These are phyloP conservation scores for Pygoscelis antarcticus DNA, from an alignment of 2,113 vertebrate genomes.

Conservation along the genomic window DNA sequence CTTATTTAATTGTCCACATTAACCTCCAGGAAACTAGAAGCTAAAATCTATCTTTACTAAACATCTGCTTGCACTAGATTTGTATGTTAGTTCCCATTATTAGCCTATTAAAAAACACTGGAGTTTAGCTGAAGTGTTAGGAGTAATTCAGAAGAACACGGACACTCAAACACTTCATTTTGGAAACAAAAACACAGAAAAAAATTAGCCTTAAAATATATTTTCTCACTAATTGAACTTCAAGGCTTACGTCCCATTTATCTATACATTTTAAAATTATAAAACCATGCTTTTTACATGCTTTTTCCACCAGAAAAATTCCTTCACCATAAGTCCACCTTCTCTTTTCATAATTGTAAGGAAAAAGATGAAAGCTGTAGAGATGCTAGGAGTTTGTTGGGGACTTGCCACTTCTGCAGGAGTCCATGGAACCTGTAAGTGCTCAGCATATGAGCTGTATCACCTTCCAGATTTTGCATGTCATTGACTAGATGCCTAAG, in stretches of 20 bases:
- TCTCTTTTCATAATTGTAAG: neutral
- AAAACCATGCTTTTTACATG: neutral
- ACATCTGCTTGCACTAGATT: neutral
- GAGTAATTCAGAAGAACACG: neutral
- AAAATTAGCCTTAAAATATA: neutral
- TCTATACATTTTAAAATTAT: neutral
- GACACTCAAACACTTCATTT: neutral
- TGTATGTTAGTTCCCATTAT: neutral
- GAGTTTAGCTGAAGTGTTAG: neutral
- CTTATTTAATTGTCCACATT: neutral
- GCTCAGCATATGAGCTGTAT: neutral
- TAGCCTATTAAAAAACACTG: neutral
- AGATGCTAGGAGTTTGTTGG: neutral
- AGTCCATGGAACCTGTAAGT: neutral
- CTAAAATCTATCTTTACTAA: neutral
- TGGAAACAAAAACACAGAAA: neutral
- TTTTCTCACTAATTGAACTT: neutral
- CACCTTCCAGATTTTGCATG: neutral
- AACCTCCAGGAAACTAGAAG: neutral
- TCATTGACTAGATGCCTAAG: neutral
- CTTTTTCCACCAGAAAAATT: neutral
- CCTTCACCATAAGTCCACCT: neutral
- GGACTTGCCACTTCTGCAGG: neutral
- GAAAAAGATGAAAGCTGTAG: neutral
- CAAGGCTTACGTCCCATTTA: neutral